Evolutionary conservation across 2,888 invertebrate genomes (phyloP), one percentile per base, ranked within the genome.

Genomic region (Aphrophora alni): DNA sequence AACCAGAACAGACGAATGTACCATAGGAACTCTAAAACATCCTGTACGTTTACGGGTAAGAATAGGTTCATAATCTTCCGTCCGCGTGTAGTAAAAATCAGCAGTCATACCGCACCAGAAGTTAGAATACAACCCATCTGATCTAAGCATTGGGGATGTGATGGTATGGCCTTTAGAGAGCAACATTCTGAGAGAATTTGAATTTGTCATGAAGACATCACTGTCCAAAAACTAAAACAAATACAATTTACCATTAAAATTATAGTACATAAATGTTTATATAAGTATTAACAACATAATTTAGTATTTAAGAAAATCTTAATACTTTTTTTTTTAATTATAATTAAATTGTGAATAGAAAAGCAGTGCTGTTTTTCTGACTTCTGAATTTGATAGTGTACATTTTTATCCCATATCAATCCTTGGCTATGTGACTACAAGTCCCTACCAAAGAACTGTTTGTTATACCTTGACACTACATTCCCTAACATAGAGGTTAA

Each of bases 21-120:
- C 92, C 97, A 98, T 96, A 0, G 98, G 97, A 0, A 98, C 98
- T 4, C 89, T 86, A 87, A 94, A 95, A 86, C 95, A 95, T 0
- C 97, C 98, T 0, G 88, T 87, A 78, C 91, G 91, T 81, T 93
- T 90, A 17, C 93, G 89, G 82, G 93, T 91, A 70, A 96, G 89
- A 75, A 98, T 95, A 0, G 93, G 92, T 85, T 94, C 92, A 87
- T 98, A 99, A 71, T 95, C 93, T 5, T 95, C 94, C 0, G 97
- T 95, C 85, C 98, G 90, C 84, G 91, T 88, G 87, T 97, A 97
- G 87, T 98, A 95, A 87, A 94, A 97, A 82, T 94, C 91, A 0
- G 92, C 90, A 0, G 95, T 93, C 95, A 98, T 97, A 3, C 95
- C 98, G 85, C 95, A 95, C 98, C 98, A 99, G 88, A 97, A 99